phyloP scores from a whole-genome alignment of 2,113 vertebrate species.

The Sphyrna mokarran region DNA sequence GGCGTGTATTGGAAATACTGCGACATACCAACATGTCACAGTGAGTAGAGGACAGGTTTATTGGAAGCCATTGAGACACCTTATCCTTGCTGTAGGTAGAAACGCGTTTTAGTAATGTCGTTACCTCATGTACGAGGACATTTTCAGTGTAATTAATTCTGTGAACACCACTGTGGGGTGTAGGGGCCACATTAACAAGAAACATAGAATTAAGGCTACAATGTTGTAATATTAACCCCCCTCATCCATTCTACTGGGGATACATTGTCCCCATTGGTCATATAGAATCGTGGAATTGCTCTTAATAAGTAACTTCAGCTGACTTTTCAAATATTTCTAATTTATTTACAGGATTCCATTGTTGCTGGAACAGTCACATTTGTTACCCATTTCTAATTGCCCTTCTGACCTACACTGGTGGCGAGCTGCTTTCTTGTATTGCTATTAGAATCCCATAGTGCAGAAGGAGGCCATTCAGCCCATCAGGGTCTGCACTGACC shows the following conservation, averaged over 20 bases:
- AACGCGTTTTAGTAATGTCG: background rate
- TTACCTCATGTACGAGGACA: background rate
- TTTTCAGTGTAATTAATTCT: background rate
- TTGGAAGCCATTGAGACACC: background rate
- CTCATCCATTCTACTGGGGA: background rate
- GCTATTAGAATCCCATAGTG: background rate
- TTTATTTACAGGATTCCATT: background rate
- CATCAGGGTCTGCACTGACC: too few species aligned
- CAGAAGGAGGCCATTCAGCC: too few species aligned
- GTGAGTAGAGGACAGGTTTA: constrained; percentile 59
- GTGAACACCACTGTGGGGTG: too few species aligned
- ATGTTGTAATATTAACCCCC: background rate
- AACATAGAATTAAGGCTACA: background rate
- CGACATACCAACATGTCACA: constrained; percentile 84
- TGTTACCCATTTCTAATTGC: background rate
- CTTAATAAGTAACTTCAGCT: background rate
- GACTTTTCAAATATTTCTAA: background rate
- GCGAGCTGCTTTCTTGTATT: background rate
- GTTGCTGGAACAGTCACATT: background rate
- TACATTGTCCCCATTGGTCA: background rate
- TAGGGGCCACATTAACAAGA: background rate
- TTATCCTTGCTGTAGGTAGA: background rate
- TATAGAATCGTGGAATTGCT: background rate
- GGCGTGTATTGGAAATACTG: constrained; percentile 95
- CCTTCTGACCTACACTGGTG: background rate